These are phyloP conservation scores for Stenurella melanura DNA, from an alignment of 2,888 invertebrate genomes.

Conservation along the genomic window DNA sequence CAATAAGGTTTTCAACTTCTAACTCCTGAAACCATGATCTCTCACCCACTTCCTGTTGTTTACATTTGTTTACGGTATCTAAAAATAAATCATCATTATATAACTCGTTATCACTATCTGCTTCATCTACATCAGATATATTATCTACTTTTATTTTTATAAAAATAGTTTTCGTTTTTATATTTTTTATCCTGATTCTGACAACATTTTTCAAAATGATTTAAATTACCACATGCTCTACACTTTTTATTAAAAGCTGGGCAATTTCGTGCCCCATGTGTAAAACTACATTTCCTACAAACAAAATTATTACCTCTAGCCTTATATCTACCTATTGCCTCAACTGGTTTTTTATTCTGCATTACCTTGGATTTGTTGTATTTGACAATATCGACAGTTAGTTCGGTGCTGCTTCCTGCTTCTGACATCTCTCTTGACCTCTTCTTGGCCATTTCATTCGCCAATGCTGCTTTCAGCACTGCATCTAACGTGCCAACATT, in stretches of 20 bases:
- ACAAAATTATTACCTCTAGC: neutral
- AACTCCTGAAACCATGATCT: neutral
- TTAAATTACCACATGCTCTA: no score
- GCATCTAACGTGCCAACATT: conserved; percentile 37
- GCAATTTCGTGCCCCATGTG: no score
- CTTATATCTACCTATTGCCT: neutral
- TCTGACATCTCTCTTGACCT: neutral
- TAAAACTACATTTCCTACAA: neutral
- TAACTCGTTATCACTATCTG: neutral
- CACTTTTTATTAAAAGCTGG: no score
- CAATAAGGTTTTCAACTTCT: neutral
- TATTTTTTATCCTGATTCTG: no score
- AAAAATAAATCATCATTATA: neutral
- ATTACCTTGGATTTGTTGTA: neutral
- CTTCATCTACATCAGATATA: neutral
- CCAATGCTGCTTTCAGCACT: neutral
- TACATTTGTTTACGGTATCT: neutral
- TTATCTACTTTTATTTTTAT: no score
- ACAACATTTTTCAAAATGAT: no score
- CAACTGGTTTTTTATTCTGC: neutral
- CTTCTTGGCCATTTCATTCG: neutral
- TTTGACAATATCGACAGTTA: neutral
- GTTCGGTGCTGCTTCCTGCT: neutral
- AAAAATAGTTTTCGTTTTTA: no score
- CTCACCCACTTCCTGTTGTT: no score